phyloP scores from a whole-genome alignment of 2,888 invertebrate species.

The Drosophila koepferae region DNA sequence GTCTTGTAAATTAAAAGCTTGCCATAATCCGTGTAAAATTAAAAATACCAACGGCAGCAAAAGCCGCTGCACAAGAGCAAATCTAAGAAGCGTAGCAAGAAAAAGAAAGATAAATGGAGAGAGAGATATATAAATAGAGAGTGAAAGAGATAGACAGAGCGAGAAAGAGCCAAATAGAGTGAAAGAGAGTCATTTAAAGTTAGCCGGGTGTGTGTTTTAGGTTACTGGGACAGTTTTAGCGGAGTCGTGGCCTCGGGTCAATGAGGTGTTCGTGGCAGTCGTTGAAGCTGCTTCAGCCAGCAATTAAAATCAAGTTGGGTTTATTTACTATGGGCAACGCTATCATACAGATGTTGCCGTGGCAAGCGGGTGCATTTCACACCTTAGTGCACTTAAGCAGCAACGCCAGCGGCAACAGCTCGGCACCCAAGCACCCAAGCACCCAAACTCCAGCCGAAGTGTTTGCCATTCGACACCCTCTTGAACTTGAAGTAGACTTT shows the following conservation, averaged over 20 bases:
- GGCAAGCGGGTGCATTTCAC: conserved; percentile 55
- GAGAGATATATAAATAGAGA: neutral
- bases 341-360: conserved; percentile 21
- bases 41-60: conserved; percentile 59
- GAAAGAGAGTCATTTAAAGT: conserved; percentile 35
- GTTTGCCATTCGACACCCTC: conserved; percentile 73
- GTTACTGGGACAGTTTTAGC: conserved; percentile 61
- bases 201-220: conserved; percentile 40
- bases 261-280: conserved; percentile 2
- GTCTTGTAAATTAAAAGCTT: conserved; percentile 65
- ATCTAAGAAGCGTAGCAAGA: conserved; percentile 19
- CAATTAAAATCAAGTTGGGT: conserved; percentile 67
- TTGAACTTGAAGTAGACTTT: conserved; percentile 50
- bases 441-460: conserved; percentile 35
- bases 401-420: conserved; percentile 28
- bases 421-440: conserved; percentile 9
- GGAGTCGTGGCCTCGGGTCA: conserved; percentile 9
- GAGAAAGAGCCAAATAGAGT: conserved; percentile 8
- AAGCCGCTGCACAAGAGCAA: conserved; percentile 17
- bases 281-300: conserved; percentile 56
- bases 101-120: neutral
- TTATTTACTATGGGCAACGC: conserved; percentile 52
- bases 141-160: neutral
- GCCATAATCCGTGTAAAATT: conserved; percentile 74
- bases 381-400: conserved; percentile 69